Percentiles rank a stretch among this genome's conserved stretches.
Evolutionary conservation across 2,888 invertebrate genomes (phyloP).

Genomic region (Eupithecia insigniata): DNA sequence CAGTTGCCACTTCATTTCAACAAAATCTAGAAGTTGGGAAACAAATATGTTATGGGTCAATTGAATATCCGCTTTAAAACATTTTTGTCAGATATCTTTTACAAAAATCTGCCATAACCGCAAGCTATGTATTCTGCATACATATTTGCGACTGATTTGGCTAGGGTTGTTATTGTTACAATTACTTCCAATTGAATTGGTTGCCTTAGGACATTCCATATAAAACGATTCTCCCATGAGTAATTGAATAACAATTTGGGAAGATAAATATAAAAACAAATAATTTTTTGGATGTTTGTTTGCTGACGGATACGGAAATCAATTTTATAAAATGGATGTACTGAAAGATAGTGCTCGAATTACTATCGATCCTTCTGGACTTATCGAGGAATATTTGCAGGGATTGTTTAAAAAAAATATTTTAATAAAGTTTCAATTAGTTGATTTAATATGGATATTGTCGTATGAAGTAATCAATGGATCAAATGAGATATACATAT

Average conservation of each 20-base stretch:
- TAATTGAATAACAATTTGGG: slow-evolving; percentile 69
- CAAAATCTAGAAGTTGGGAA: too few relatives aligned
- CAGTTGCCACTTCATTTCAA: too few relatives aligned
- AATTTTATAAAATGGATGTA: not conserved
- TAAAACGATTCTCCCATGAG: slow-evolving; percentile 65
- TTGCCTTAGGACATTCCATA: slow-evolving; percentile 71
- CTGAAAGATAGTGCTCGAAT: not conserved
- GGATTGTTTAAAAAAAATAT: too few relatives aligned
- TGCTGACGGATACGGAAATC: not conserved
- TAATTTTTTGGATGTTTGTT: slow-evolving; percentile 17
- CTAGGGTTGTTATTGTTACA: slow-evolving; percentile 31
- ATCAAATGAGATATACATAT: not conserved
- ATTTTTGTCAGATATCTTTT: not conserved
- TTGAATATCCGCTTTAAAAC: too few relatives aligned
- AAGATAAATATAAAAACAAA: slow-evolving; percentile 57
- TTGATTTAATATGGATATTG: too few relatives aligned
- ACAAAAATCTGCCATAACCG: slow-evolving; percentile 6
- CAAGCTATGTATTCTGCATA: slow-evolving; percentile 10
- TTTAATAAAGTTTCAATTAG: too few relatives aligned
- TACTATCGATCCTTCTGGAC: not conserved
- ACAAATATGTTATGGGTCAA: too few relatives aligned
- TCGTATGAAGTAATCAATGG: not conserved
- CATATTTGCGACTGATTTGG: slow-evolving; percentile 11
- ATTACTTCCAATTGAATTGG: slow-evolving; percentile 65
- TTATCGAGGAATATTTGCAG: not conserved